Evolutionary conservation across 2,797 vertebrate species (phyloP).

Genomic region (Clarias laeviceps): DNA sequence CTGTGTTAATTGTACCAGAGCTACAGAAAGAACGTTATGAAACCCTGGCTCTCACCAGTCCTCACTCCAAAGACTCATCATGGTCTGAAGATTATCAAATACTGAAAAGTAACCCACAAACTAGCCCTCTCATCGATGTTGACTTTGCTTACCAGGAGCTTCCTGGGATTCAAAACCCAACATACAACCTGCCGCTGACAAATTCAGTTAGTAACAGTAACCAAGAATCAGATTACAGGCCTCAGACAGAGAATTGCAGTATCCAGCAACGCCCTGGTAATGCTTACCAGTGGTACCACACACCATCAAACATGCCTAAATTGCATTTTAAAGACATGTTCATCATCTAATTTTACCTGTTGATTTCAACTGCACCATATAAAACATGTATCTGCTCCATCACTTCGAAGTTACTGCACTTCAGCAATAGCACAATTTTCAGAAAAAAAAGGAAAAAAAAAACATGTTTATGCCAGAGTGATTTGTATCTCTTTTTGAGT

Average conservation of each 20-base stretch:
- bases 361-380: neutral
- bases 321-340: neutral
- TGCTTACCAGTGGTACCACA: neutral
- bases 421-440: neutral
- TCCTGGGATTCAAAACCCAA: slow-evolving; percentile 42
- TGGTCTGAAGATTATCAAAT: neutral
- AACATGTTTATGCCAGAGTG: neutral
- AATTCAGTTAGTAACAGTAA: neutral
- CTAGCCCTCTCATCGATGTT: neutral
- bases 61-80: neutral
- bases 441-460: neutral
- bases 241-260: slow-evolving; percentile 33
- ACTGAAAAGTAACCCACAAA: neutral
- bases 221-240: neutral
- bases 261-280: neutral
- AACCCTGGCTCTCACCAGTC: neutral
- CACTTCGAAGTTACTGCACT: neutral
- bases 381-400: neutral
- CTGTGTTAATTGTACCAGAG: neutral
- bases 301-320: neutral
- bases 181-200: slow-evolving; percentile 23
- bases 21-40: neutral
- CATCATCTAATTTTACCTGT: neutral
- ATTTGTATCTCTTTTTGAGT: neutral
- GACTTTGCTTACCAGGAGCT: neutral